Conservation (phyloP, 1,140 invertebrate genomes). For the Trichogramma pretiosum region DNA sequence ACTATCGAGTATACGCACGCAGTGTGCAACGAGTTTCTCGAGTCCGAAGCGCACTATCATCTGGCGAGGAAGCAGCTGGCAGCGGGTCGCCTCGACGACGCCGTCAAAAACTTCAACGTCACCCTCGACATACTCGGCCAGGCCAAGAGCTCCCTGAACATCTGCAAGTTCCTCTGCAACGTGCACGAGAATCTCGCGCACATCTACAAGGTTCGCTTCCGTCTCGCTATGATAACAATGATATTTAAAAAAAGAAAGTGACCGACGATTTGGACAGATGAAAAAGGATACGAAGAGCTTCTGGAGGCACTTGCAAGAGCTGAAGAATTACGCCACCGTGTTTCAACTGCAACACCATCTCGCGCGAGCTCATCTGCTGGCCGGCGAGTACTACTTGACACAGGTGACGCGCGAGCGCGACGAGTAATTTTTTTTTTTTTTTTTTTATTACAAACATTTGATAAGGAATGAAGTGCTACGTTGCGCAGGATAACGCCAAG, state of each 20-base stretch:
- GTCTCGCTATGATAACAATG: too few species aligned
- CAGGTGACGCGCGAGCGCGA: too few species aligned
- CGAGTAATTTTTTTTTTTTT: background rate
- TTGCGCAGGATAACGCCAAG: conserved; percentile 17
- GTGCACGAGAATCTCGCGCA: conserved; percentile 25
- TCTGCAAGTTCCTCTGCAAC: too few species aligned
- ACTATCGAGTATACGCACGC: too few species aligned
- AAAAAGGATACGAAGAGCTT: conserved; percentile 13
- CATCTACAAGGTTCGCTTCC: conserved; percentile 29
- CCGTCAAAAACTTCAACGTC: conserved; percentile 23
- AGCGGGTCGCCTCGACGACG: conserved; percentile 12
- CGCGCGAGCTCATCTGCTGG: conserved; percentile 27
- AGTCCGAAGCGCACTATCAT: conserved; percentile 21
- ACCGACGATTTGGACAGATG: conserved; percentile 20
- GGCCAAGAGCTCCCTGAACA: too few species aligned
- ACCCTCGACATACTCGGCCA: conserved; percentile 21
- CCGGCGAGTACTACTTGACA: conserved; percentile 26
- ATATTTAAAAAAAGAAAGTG: conserved; percentile 17
- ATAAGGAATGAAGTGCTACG: too few species aligned
- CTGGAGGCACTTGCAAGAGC: conserved; percentile 22
- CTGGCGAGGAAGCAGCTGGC: conserved; percentile 22
- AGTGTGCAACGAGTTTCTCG: background rate
- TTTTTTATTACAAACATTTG: too few species aligned
- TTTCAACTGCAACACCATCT: conserved; percentile 20
- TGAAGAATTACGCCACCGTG: conserved; percentile 18